Percentiles rank a stretch among this genome's conserved stretches.
These are phyloP conservation scores for Limonius californicus DNA, from an alignment of 1,140 invertebrate genomes.

Conservation along the genomic window DNA sequence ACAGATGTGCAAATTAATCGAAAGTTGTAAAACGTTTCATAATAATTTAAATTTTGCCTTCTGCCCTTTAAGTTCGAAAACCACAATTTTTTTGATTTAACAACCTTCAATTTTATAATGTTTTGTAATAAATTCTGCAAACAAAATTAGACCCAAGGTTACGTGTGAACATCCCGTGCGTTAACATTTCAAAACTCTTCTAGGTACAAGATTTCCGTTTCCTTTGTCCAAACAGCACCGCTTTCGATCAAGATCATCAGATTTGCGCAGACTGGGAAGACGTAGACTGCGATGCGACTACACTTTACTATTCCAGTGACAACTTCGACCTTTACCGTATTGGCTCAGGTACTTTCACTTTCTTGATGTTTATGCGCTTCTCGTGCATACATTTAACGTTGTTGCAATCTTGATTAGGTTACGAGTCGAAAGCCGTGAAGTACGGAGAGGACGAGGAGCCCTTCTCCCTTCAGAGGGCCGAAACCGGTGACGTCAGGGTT, in stretches of 20 bases:
- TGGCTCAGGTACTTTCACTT: constrained; percentile 56
- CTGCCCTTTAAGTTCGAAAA: too few species aligned
- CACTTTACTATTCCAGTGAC: constrained; percentile 74
- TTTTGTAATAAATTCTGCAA: too few species aligned
- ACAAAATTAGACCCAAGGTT: too few species aligned
- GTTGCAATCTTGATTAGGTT: constrained; percentile 44
- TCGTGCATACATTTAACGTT: constrained; percentile 1
- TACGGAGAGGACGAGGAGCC: constrained; percentile 67
- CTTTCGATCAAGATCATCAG: constrained; percentile 89
- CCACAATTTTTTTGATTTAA: too few species aligned
- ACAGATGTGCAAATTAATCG: too few species aligned
- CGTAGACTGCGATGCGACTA: constrained; percentile 76
- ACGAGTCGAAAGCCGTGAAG: constrained; percentile 58
- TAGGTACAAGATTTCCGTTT: constrained; percentile 77
- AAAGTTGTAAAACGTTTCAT: too few species aligned
- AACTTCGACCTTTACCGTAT: constrained; percentile 79
- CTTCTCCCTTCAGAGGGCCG: constrained; percentile 70
- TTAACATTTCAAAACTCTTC: neutral
- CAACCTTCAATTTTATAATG: too few species aligned
- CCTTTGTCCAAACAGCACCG: constrained; percentile 86
- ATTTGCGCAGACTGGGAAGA: constrained; percentile 89
- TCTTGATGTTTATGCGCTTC: neutral
- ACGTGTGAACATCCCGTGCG: neutral
- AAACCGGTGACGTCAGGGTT: constrained; percentile 61
- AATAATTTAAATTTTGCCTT: too few species aligned